Evolutionary conservation across 2,888 invertebrate species (phyloP), one percentile per base, ranked within the genome.

Genomic region (Mechanitis messenoides): DNA sequence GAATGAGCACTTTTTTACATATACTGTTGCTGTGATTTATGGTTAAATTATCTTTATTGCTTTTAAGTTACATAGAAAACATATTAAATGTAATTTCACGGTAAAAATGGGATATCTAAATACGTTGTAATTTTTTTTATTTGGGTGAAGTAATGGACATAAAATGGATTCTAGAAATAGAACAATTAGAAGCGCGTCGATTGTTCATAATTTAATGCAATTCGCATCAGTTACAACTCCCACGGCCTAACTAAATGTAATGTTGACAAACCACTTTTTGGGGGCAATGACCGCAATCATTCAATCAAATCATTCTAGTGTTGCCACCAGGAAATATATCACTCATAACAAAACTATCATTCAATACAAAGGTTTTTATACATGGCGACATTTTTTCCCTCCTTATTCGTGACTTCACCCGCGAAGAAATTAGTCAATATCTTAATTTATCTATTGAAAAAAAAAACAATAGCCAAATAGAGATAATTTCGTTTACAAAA

Each of bases 211-310:
- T 50, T 50, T 50, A 50, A 50, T 50, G 7, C 50, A 31, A 42
- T 42, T 42, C 42, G 42, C 42, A 42, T 42, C 50, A 50, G 28
- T 31, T 6, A 50, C 46, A 42, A n/a, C 47, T 57, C 57, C 50
- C 58, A 59, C 57, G 53, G 60, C 59, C 53, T 58, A 35, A 35
- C 35, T 35, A 35, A 62, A 59, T 55, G 62, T 61, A 62, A 45
- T 67, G 64, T 66, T 67, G 67, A 63, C 67, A 68, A 63, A 60
- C 66, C 53, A 56, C 63, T 58, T 62, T 61, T 64, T 56, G 20
- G 60, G 64, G 59, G 46, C 66, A 54, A 65, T 66, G 66, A 60
- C 67, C 67, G 63, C 66, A 66, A 58, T 64, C 67, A 67, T 66
- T 68, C 69, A 64, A 63, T 70, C 72, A 69, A 67, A 59, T 59